Evolutionary conservation across 92 coral and sea anemone species (phyloP), one percentile per base, ranked within the genome.

Genomic region (Porites lobata): DNA sequence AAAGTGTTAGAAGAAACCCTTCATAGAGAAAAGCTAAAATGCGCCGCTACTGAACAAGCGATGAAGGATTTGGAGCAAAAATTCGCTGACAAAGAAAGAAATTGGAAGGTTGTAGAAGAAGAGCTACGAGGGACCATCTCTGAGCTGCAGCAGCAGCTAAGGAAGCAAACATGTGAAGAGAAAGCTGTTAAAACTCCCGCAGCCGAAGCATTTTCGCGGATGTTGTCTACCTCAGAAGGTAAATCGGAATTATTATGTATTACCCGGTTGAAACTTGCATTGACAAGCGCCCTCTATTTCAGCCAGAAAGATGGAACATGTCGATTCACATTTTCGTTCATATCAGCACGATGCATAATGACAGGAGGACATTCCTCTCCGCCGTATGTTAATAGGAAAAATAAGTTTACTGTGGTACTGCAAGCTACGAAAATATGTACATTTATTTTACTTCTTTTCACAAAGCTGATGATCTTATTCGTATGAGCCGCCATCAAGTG

Each of bases 91-190:
- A 76, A 50, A 76, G 66, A 76, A 76, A 38, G 81, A 62, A 65
- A 68, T 15, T 78, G 83, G 83, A n/a, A 78, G 50, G 83, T 62
- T 51, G 71, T 32, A 19, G 83, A 78, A 52, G 69, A 78, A 78
- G 24, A 78, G 53, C 83, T 78, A 65, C 43, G 59, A 38, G 83
- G 50, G 9, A 78, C 83, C 57, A 78, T 78, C 26, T 57, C 43
- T 50, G 47, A 78, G 47, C 53, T 59, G 53, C 63, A 68, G 50
- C 21, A 20, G 5, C 19, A 4, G 70, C 70, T 65, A 20, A 26
- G 21, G 8, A 65, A 65, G 21, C 24, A 65, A 18, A 32, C 70
- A 65, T n/a, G 70, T 9, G 70, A 65, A 8, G 29, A 65, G 19
- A 69, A 4, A 61, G 69, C 83, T 22, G 24, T 78, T 61, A 43